Percentiles rank a stretch among this genome's conserved stretches.
Conservation (phyloP, 92 coral and sea anemone species). For the Palythoa grandiflora region DNA sequence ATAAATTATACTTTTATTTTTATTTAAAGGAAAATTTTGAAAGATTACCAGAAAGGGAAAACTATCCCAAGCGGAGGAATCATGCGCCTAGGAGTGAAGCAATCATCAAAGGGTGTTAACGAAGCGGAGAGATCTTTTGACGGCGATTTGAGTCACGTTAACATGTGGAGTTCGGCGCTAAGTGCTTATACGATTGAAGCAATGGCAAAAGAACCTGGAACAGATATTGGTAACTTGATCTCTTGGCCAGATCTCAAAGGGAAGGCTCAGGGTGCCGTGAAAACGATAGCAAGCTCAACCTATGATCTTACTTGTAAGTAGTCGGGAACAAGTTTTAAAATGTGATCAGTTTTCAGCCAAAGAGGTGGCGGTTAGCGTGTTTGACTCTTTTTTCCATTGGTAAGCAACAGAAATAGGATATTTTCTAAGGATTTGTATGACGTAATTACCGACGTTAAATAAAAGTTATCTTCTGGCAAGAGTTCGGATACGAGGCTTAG, state of each 20-base stretch:
- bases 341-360: not conserved
- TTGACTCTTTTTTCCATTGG: too few relatives aligned
- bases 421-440: too few relatives aligned
- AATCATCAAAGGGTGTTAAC: not conserved
- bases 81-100: not conserved
- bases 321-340: not conserved
- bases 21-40: not conserved
- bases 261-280: not conserved
- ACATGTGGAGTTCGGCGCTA: not conserved
- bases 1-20: not conserved
- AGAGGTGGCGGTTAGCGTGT: not conserved
- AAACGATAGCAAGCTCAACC: not conserved
- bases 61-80: not conserved
- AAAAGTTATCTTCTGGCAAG: too few relatives aligned
- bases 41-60: not conserved
- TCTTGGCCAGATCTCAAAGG: conserved; percentile 7
- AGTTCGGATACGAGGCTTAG: too few relatives aligned
- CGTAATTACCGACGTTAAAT: too few relatives aligned
- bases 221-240: conserved; percentile 13
- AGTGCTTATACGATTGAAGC: not conserved
- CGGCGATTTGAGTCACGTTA: conserved; percentile 28
- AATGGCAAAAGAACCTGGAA: conserved; percentile 29
- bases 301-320: conserved; percentile 2
- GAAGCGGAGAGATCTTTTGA: not conserved
- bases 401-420: too few relatives aligned